Percentiles rank a stretch among this genome's conserved stretches.
These are phyloP conservation scores for Orchesellides sinensis DNA, from an alignment of 2,888 invertebrate species.

Conservation along the genomic window DNA sequence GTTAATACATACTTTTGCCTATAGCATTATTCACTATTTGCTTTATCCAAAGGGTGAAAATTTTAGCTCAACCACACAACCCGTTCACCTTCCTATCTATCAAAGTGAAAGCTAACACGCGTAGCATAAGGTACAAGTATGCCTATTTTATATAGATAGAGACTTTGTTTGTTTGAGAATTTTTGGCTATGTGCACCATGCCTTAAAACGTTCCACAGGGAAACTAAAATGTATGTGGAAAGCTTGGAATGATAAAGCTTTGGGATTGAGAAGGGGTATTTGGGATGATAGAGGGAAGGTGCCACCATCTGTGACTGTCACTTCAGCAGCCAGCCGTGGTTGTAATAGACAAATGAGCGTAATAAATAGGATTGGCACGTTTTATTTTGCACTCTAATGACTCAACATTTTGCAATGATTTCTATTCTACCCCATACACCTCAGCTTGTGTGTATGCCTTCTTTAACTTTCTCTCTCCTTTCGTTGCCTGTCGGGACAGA, in stretches of 20 bases:
- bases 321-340: constrained; percentile 48
- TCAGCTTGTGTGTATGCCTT: not conserved
- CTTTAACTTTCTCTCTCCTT: not conserved
- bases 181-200: not conserved
- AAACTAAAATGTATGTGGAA: not conserved
- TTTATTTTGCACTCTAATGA: constrained; percentile 55
- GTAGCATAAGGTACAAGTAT: too few species aligned
- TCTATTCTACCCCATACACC: constrained; percentile 16
- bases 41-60: not conserved
- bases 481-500: not conserved
- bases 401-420: constrained; percentile 46
- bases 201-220: not conserved
- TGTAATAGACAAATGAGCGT: constrained; percentile 54
- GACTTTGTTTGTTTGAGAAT: not conserved
- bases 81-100: not conserved
- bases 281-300: not conserved
- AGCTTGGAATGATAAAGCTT: not conserved
- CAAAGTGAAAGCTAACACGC: not conserved
- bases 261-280: not conserved
- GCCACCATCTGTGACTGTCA: constrained; percentile 55
- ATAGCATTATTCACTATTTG: not conserved
- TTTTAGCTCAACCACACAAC: not conserved
- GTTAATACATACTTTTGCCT: not conserved
- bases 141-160: too few species aligned
- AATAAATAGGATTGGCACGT: constrained; percentile 58